Base-by-base conservation (phyloP, 2,113 vertebrate genomes). In the Ellobius talpinus region DNA sequence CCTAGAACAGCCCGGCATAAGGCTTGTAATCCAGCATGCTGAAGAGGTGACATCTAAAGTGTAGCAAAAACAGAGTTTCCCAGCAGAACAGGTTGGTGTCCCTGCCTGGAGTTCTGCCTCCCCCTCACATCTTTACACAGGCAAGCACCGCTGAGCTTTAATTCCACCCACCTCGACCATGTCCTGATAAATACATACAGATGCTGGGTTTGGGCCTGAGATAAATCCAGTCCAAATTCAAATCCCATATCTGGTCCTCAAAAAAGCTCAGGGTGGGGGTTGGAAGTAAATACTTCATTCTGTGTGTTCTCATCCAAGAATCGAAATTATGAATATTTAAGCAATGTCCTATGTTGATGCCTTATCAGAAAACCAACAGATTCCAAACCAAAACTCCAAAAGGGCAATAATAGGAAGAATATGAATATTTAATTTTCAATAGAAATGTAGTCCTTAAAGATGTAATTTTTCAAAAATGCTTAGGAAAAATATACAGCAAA, bases 241-340 rank as follows among this genome's bases (percentile, higher is more conserved):
- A 1, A 63, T 82, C 74, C 26, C 39, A 89, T n/a, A 12, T 73
- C 55, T 81, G 17, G 39, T 94, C 42, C 42, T 78, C 52, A 61
- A 33, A 29, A 74, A 86, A 89, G 9, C 42, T 63, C 39, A 73
- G 50, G 14, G 24, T 19, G 13, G 4, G 12, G 61, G 55, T 29
- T 65, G n/a, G 63, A 26, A 77, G 77, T 79, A 87, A 65, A 72
- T 50, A 92, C 31, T 31, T 87, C 36, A 58, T 6, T 88, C 23
- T 42, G 4, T 76, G 6, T 84, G 58, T 89, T 95, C 76, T 95
- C 77, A 88, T 61, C 63, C 33, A 74, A 33, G 65, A 23, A 91
- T 36, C 77, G 74, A 96, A 91, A 78, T 89, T 58, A 66, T 63
- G 33, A 90, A 63, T 95, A 91, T 91, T 91, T 95, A 78, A 81